phyloP scores from a whole-genome alignment of 2,113 vertebrate species.

The Oxyura jamaicensis region DNA sequence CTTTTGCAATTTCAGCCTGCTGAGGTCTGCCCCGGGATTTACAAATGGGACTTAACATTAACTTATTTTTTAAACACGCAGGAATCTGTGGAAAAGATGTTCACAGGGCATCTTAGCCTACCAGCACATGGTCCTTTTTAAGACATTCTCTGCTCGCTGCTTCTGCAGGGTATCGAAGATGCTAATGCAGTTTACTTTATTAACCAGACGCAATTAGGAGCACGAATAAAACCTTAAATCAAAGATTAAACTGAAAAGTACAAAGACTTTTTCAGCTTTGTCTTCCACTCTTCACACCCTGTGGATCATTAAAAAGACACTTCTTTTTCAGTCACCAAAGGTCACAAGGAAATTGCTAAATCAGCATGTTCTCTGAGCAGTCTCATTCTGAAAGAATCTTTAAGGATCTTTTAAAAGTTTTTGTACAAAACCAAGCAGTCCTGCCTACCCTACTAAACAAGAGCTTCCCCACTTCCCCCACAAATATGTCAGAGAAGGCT shows the following conservation, averaged over 20 bases:
- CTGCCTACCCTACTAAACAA: neutral
- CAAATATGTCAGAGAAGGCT: neutral
- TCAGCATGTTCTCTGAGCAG: neutral
- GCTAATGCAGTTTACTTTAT: neutral
- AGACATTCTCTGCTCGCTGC: neutral
- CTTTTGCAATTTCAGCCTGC: neutral
- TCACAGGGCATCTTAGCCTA: neutral
- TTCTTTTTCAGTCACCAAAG: neutral
- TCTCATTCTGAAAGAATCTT: neutral
- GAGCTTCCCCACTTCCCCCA: neutral
- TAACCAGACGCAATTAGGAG: neutral
- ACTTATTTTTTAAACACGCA: neutral
- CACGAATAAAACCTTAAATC: neutral
- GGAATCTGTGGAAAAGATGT: neutral
- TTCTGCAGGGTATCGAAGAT: neutral
- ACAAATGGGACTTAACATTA: neutral
- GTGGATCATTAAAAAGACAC: neutral
- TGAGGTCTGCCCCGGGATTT: neutral
- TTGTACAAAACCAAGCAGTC: neutral
- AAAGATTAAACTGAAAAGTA: neutral
- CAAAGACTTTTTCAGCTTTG: neutral
- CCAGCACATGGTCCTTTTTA: neutral
- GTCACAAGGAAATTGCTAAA: neutral
- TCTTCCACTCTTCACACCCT: neutral
- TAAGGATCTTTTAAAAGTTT: neutral